A percentile compares a stretch with the other conserved stretches of the same genome.
Conservation (phyloP, 2,888 invertebrate genomes). For the Quadroppia sp. region DNA sequence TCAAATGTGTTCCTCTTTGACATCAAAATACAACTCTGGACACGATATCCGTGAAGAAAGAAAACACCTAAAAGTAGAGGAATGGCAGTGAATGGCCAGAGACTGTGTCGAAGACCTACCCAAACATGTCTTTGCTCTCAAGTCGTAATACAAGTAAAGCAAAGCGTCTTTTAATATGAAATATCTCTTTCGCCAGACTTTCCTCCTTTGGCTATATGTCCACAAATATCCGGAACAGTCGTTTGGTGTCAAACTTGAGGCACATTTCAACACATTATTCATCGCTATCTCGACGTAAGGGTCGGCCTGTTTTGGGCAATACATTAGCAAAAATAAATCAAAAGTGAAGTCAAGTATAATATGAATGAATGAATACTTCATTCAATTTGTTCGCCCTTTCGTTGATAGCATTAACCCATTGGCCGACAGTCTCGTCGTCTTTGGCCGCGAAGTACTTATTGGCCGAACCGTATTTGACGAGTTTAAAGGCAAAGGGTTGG, state of each 20-base stretch:
- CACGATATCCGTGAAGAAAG: slow-evolving; percentile 87
- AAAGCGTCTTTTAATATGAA: slow-evolving; percentile 93
- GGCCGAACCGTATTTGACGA: slow-evolving; percentile 59
- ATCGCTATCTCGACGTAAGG: slow-evolving; percentile 71
- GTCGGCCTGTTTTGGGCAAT: slow-evolving; percentile 56
- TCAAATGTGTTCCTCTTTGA: slow-evolving; percentile 88
- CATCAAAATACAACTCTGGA: slow-evolving; percentile 71
- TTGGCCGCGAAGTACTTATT: slow-evolving; percentile 76
- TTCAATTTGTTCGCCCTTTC: slow-evolving; percentile 72
- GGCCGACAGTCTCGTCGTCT: slow-evolving; percentile 63
- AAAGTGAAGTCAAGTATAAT: neutral
- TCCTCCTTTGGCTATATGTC: slow-evolving; percentile 68
- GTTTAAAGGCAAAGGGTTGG: slow-evolving; percentile 53
- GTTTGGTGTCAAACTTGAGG: slow-evolving; percentile 68
- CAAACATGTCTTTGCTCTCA: slow-evolving; percentile 77
- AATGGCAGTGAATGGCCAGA: neutral
- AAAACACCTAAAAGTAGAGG: slow-evolving; percentile 66
- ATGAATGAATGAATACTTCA: slow-evolving; percentile 57
- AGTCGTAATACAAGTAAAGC: slow-evolving; percentile 86
- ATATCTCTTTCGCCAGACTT: slow-evolving; percentile 82
- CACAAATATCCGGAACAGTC: slow-evolving; percentile 88
- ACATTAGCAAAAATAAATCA: slow-evolving; percentile 3
- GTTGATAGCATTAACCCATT: slow-evolving; percentile 70
- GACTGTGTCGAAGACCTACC: slow-evolving; percentile 60
- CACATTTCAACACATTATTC: slow-evolving; percentile 72